Evolutionary conservation across 2,888 invertebrate species (phyloP).

Genomic region (Sphaerophoria taeniata): DNA sequence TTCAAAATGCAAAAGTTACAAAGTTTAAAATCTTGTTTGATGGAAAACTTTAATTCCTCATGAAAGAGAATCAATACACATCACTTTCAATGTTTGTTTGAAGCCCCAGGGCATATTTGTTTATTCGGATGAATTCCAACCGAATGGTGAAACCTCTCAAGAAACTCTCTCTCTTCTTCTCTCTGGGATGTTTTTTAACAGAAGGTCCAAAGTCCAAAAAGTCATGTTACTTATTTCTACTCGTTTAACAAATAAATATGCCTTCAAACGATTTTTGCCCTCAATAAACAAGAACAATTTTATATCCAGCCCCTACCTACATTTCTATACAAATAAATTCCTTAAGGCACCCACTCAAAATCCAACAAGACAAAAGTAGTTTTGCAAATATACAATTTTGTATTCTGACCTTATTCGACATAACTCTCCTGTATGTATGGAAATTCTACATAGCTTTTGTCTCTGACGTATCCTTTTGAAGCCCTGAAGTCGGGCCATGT

Average conservation of each 20-base stretch:
- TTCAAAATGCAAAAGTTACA: neutral
- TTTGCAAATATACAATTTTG: slow-evolving; percentile 31
- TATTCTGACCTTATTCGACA: slow-evolving; percentile 66
- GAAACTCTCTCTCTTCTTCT: neutral
- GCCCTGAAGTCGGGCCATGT: slow-evolving; percentile 62
- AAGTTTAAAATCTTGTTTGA: neutral
- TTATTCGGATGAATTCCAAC: neutral
- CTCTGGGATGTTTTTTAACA: neutral
- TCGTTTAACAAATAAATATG: slow-evolving; percentile 40
- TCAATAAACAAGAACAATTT: slow-evolving; percentile 49
- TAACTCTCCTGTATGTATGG: slow-evolving; percentile 37
- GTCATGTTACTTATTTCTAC: slow-evolving; percentile 2
- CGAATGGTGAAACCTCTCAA: too few relatives aligned
- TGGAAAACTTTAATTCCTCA: neutral
- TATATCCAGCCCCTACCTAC: neutral
- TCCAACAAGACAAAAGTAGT: slow-evolving; percentile 30
- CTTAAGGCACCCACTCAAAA: slow-evolving; percentile 5
- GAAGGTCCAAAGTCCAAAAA: slow-evolving; percentile 23
- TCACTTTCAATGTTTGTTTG: slow-evolving; percentile 10
- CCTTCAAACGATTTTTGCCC: slow-evolving; percentile 38
- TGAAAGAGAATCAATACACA: slow-evolving; percentile 11
- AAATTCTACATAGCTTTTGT: slow-evolving; percentile 49
- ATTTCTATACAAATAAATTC: neutral
- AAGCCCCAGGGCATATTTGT: slow-evolving; percentile 10
- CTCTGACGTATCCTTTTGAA: slow-evolving; percentile 42